These are phyloP conservation scores for Pyrrhia umbra DNA, from an alignment of 2,888 invertebrate genomes.

Conservation along the genomic window DNA sequence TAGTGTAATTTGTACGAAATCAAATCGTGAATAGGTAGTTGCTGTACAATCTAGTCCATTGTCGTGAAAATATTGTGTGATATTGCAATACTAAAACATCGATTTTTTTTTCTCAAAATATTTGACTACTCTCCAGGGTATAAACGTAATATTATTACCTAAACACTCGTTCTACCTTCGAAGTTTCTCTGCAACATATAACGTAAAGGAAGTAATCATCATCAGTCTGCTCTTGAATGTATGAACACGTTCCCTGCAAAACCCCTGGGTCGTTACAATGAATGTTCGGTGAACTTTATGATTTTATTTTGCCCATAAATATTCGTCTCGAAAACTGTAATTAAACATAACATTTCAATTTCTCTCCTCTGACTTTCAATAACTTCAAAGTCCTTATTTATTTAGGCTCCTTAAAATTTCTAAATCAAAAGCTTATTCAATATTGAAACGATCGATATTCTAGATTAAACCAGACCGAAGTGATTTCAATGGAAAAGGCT, in stretches of 20 bases:
- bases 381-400: slow-evolving; percentile 14
- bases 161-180: not conserved
- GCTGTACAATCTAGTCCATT: not conserved
- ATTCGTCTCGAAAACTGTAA: slow-evolving; percentile 1
- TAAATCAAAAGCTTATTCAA: slow-evolving; percentile 14
- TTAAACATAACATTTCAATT: slow-evolving; percentile 14
- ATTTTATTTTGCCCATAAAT: not conserved
- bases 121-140: not conserved
- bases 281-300: slow-evolving; percentile 1
- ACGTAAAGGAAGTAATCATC: slow-evolving; percentile 20
- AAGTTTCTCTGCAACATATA: not conserved
- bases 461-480: slow-evolving; percentile 21
- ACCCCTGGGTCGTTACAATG: not conserved
- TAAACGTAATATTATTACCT: not conserved
- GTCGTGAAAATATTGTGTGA: not conserved
- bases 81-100: not conserved
- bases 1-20: too few relatives aligned
- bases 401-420: slow-evolving; percentile 9
- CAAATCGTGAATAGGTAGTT: too few relatives aligned
- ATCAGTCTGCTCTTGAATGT: slow-evolving; percentile 1
- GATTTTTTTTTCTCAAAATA: not conserved
- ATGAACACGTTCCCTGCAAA: not conserved
- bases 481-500: slow-evolving; percentile 15
- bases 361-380: slow-evolving; percentile 13
- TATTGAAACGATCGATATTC: slow-evolving; percentile 25